Evolutionary conservation across 2,888 invertebrate genomes (phyloP).

Genomic region (Ophonus ardosiacus): DNA sequence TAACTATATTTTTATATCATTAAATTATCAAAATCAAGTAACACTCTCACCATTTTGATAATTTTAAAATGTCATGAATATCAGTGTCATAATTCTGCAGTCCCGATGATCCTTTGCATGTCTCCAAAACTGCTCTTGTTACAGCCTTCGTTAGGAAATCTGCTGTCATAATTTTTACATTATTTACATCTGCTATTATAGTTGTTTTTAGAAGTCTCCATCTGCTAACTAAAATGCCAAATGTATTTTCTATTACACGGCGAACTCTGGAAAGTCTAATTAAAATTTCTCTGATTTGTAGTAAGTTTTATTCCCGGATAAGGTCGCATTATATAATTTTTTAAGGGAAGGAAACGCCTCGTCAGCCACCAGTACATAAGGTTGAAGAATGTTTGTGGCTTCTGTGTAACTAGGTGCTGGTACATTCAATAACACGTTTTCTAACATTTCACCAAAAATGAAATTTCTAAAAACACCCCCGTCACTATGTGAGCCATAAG

Average conservation of each 20-base stretch:
- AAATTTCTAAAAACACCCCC: slow-evolving; percentile 15
- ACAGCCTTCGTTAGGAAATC: no score
- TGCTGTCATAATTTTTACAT: no score
- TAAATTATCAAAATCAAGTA: no score
- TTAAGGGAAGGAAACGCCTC: neutral
- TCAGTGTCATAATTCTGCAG: no score
- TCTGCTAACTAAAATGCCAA: slow-evolving; percentile 40
- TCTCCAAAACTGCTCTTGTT: no score
- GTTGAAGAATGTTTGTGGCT: slow-evolving; percentile 1
- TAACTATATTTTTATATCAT: no score
- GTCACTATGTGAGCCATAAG: slow-evolving; percentile 4
- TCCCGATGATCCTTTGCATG: no score
- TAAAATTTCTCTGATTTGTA: slow-evolving; percentile 16
- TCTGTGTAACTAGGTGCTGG: neutral
- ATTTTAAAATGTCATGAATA: no score
- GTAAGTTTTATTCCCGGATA: neutral
- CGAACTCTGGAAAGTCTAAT: slow-evolving; percentile 30
- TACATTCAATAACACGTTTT: neutral
- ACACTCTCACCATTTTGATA: no score
- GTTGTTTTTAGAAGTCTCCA: slow-evolving; percentile 25
- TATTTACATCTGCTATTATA: no score
- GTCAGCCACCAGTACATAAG: neutral
- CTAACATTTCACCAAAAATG: neutral
- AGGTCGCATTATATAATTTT: neutral
- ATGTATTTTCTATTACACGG: slow-evolving; percentile 21